Base-by-base conservation (phyloP, 2,113 vertebrate genomes). In the Phylloscopus whistleri region DNA sequence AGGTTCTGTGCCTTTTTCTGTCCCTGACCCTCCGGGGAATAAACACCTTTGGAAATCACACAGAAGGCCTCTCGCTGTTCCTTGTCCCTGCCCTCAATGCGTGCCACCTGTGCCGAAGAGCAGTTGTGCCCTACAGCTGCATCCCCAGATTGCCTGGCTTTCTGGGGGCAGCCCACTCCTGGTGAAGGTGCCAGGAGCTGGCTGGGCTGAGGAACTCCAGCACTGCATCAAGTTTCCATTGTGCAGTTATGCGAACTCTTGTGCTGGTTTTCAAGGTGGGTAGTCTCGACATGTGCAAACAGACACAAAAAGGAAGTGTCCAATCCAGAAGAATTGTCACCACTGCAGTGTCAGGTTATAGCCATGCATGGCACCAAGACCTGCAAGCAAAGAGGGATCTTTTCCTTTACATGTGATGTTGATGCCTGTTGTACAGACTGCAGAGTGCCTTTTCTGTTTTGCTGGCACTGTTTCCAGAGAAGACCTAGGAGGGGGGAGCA, bases 401-500 rank as follows among this genome's bases (percentile, higher is more conserved):
- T 49, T 59, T 73, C 64, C 7, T 76, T 27, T 51, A 1, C 3
- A 0, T 17, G 5, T 7, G 10, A 33, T 35, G 30, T 33, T 62
- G 7, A 14, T 19, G 43, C 4, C 13, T 44, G 5, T 14, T 58
- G 28, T 28, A 70, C 16, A 37, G 39, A 49, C 43, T 78, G 51
- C 48, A 41, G 16, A 7, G 13, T 4, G 2, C 39, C 39, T 12
- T 1, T 35, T 75, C 30, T 66, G 19, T 49, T 87, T 39, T 48
- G 7, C 66, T 59, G 15, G 17, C 1, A 3, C 26, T 75, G 21
- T n/a, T 69, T 35, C 39, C 55, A 80, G 23, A 46, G 51, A 12
- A 46, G 1, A 21, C 9, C 41, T 44, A 46, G 23, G 16, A 77
- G 18, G 5, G 33, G 30, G 13, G 16, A 60, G 5, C 1, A 0